Percentiles rank a stretch among this genome's conserved stretches.
Conservation (phyloP, 2,113 vertebrate genomes). For the Turnix velox region DNA sequence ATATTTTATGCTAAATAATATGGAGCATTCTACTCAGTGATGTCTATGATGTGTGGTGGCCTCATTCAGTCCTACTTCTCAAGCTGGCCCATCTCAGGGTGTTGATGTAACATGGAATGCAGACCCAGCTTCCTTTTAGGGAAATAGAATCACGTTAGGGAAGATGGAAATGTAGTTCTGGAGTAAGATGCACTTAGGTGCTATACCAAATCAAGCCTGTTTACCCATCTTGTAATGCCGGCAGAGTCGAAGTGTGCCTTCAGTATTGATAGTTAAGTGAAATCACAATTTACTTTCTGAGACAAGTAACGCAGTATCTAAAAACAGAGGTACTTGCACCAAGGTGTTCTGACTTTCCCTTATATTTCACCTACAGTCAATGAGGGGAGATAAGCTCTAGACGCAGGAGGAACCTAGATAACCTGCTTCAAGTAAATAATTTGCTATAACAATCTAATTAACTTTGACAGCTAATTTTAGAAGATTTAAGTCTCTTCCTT, state of each 20-base stretch:
- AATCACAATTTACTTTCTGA: not conserved
- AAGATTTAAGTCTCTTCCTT: not conserved
- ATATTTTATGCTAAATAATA: not conserved
- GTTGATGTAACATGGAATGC: not conserved
- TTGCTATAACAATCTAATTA: slow-evolving; percentile 17
- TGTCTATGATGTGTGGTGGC: not conserved
- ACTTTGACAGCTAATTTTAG: slow-evolving; percentile 15
- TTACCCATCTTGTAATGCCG: not conserved
- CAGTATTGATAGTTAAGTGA: not conserved
- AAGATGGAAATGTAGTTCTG: not conserved
- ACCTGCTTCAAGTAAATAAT: not conserved
- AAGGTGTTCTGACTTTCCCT: not conserved
- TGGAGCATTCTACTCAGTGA: not conserved
- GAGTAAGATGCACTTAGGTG: not conserved
- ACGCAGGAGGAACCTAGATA: not conserved
- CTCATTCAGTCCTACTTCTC: not conserved
- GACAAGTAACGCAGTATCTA: not conserved
- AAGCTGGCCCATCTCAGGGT: not conserved
- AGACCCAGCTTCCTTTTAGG: not conserved
- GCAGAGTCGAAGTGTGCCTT: not conserved
- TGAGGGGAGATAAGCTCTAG: not conserved
- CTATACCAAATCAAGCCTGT: not conserved
- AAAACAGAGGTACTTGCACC: not conserved
- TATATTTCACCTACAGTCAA: not conserved
- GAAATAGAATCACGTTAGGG: not conserved